Percentiles rank a stretch among this genome's conserved stretches.
Conservation (phyloP, 2,113 vertebrate genomes). For the Burhinus bistriatus region DNA sequence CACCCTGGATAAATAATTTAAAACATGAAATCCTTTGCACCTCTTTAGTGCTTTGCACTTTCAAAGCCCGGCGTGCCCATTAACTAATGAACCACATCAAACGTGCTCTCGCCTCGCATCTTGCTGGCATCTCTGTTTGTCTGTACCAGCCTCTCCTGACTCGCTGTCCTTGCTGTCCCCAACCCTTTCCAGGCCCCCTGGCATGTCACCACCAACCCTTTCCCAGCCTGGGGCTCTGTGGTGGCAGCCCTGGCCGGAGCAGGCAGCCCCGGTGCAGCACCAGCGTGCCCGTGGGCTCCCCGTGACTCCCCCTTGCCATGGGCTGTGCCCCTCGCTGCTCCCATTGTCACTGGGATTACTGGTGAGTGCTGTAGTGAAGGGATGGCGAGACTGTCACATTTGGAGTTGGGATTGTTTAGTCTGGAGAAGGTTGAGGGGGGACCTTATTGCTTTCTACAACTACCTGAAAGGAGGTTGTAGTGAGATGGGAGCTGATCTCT, state of each 20-base stretch:
- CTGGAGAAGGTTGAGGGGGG: no score
- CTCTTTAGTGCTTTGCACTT: slow-evolving; percentile 20
- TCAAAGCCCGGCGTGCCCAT: not conserved
- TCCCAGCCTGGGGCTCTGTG: not conserved
- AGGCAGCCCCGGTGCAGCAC: not conserved
- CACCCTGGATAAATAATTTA: not conserved
- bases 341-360: not conserved
- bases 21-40: slow-evolving; percentile 22
- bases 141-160: not conserved
- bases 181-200: not conserved
- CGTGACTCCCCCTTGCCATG: accelerated
- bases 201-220: not conserved
- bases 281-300: accelerated
- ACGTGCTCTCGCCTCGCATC: accelerated
- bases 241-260: not conserved
- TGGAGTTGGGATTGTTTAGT: no score
- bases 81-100: slow-evolving; percentile 35
- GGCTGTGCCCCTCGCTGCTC: not conserved
- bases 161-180: not conserved
- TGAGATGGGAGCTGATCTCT: no score
- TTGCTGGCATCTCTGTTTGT: not conserved
- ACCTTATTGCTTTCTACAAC: no score
- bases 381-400: not conserved
- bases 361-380: not conserved
- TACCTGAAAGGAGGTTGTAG: no score